Percentiles rank a stretch among this genome's conserved stretches.
These are phyloP conservation scores for Bombus polaris DNA, from an alignment of 1,140 invertebrate species.

Conservation along the genomic window DNA sequence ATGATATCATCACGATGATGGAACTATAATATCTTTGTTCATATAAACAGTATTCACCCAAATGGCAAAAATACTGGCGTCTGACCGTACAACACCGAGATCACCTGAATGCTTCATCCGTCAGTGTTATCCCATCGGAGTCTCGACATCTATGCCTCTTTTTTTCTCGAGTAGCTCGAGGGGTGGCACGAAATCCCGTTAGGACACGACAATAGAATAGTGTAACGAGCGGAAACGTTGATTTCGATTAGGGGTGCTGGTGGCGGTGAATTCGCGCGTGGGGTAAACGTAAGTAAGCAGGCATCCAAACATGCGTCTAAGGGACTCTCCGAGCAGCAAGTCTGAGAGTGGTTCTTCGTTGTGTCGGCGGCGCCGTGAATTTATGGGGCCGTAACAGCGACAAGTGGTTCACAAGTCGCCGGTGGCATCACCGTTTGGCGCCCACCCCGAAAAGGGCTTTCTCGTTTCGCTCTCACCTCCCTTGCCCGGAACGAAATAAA, in stretches of 20 bases:
- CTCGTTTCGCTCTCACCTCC: conserved; percentile 76
- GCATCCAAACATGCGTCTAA: conserved; percentile 66
- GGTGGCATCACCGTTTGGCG: conserved; percentile 80
- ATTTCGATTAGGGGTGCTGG: conserved; percentile 64
- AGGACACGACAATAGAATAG: conserved; percentile 46
- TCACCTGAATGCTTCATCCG: neutral
- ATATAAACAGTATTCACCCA: neutral
- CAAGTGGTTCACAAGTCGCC: conserved; percentile 83
- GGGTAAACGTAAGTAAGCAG: conserved; percentile 65
- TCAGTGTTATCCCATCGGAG: neutral
- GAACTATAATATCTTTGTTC: no score
- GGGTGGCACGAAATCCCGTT: conserved; percentile 38
- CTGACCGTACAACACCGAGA: neutral
- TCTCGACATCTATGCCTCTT: neutral
- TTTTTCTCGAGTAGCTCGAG: neutral
- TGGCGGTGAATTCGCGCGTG: conserved; percentile 43
- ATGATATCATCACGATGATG: no score
- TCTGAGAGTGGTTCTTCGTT: conserved; percentile 62
- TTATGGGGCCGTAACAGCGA: conserved; percentile 83
- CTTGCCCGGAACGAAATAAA: conserved; percentile 80
- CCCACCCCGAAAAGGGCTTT: conserved; percentile 75
- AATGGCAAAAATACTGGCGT: neutral
- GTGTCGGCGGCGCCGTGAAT: conserved; percentile 75
- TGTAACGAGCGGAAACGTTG: conserved; percentile 48
- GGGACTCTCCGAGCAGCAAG: conserved; percentile 50